A percentile compares a stretch with the other conserved stretches of the same genome.
These are phyloP conservation scores for Protobothrops mucrosquamatus DNA, from an alignment of 2,113 vertebrate genomes.

Conservation along the genomic window DNA sequence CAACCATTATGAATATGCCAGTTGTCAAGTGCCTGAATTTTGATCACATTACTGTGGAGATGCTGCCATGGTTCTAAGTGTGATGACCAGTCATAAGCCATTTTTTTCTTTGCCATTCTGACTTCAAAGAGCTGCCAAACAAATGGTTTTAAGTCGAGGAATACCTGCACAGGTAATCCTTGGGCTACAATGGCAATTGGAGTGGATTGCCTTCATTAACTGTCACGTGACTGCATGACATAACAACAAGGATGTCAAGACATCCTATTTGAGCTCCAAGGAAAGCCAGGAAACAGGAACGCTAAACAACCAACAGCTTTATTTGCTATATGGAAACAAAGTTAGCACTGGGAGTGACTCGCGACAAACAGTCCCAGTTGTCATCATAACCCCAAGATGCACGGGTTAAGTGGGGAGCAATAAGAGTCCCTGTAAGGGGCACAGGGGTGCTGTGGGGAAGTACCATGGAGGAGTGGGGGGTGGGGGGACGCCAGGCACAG, in stretches of 20 bases:
- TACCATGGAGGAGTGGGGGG: too few species aligned
- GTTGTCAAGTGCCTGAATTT: neutral
- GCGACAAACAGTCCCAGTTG: neutral
- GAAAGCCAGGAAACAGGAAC: too few species aligned
- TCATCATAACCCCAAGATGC: neutral
- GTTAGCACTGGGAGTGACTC: too few species aligned
- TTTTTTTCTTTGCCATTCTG: neutral
- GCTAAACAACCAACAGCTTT: too few species aligned
- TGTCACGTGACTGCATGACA: neutral
- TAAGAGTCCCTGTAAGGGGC: neutral
- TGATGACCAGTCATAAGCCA: neutral
- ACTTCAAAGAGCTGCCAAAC: neutral
- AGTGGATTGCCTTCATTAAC: neutral
- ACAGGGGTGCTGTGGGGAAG: neutral
- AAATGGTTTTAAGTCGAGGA: neutral
- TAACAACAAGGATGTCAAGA: neutral
- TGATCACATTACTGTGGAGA: neutral
- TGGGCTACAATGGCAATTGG: neutral
- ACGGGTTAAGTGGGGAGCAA: neutral
- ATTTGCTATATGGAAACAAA: too few species aligned
- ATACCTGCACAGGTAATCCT: neutral
- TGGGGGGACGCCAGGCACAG: neutral
- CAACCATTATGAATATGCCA: neutral
- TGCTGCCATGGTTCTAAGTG: neutral
- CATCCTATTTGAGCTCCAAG: too few species aligned